phyloP scores from a whole-genome alignment of 2,888 invertebrate species.

The Lagria hirta region DNA sequence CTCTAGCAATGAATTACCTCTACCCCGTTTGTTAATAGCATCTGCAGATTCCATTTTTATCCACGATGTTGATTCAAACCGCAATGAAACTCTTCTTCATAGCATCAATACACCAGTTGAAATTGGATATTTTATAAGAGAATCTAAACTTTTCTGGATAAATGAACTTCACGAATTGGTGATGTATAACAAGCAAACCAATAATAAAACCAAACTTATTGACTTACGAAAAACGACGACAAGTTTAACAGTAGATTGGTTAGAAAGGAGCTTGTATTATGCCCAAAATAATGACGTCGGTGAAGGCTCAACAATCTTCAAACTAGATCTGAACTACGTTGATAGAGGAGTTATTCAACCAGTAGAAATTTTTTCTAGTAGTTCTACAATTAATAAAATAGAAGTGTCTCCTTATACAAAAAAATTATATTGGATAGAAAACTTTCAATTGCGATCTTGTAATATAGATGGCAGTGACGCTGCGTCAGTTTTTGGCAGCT shows the following conservation, averaged over 20 bases:
- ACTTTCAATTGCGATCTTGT: slow-evolving; percentile 64
- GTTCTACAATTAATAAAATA: slow-evolving; percentile 64
- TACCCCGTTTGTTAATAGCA: slow-evolving; percentile 77
- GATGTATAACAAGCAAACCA: slow-evolving; percentile 61
- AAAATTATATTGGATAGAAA: slow-evolving; percentile 76
- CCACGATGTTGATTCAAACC: slow-evolving; percentile 73
- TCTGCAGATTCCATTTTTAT: slow-evolving; percentile 72
- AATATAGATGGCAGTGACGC: slow-evolving; percentile 60
- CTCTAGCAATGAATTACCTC: slow-evolving; percentile 72
- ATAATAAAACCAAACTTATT: slow-evolving; percentile 59
- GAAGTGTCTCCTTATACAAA: slow-evolving; percentile 76
- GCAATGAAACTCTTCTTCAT: slow-evolving; percentile 58
- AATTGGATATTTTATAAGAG: slow-evolving; percentile 68
- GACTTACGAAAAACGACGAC: slow-evolving; percentile 61
- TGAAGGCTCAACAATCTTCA: slow-evolving; percentile 61
- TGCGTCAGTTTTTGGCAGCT: slow-evolving; percentile 58
- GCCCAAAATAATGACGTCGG: slow-evolving; percentile 59
- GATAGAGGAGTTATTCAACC: slow-evolving; percentile 58
- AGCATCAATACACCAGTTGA: slow-evolving; percentile 70
- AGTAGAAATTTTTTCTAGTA: slow-evolving; percentile 59
- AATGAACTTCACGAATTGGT: slow-evolving; percentile 74
- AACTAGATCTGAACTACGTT: slow-evolving; percentile 66
- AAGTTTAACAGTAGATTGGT: slow-evolving; percentile 84
- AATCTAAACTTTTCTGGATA: slow-evolving; percentile 79
- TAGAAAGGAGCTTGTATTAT: slow-evolving; percentile 82